phyloP scores from a whole-genome alignment of 2,113 vertebrate genomes.

The Ciconia boyciana region DNA sequence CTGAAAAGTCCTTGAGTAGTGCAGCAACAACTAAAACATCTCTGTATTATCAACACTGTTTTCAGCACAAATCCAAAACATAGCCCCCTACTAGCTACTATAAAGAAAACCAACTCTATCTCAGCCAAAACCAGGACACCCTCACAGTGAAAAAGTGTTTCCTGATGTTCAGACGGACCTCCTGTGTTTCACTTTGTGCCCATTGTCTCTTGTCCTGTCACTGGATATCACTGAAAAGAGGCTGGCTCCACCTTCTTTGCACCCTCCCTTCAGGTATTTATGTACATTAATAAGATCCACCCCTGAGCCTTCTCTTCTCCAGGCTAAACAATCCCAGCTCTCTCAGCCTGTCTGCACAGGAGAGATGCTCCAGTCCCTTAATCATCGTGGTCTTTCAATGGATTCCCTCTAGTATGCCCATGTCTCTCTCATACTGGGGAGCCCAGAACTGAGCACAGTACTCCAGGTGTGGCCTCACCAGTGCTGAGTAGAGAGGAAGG shows the following conservation, averaged over 20 bases:
- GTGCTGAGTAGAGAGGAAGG: neutral
- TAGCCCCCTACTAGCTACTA: too few species aligned
- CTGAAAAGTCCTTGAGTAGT: too few species aligned
- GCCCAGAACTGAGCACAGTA: neutral
- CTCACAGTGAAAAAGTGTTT: neutral
- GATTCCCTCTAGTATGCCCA: neutral
- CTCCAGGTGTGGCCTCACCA: neutral
- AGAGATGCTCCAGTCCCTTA: neutral
- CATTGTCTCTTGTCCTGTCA: neutral
- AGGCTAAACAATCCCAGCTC: neutral
- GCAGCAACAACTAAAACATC: too few species aligned
- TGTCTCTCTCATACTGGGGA: neutral
- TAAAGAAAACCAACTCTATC: too few species aligned
- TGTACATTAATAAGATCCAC: neutral
- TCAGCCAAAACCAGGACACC: too few species aligned
- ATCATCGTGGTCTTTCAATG: neutral
- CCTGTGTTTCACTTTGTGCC: neutral
- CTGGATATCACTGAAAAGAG: neutral
- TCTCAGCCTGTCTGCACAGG: neutral
- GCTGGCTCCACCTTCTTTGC: neutral
- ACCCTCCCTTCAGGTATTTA: neutral
- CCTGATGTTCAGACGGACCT: neutral
- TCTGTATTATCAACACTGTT: too few species aligned
- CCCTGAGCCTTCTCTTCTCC: neutral
- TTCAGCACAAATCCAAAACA: too few species aligned